A percentile compares a stretch with the other conserved stretches of the same genome.
Evolutionary conservation across 1,140 invertebrate species (phyloP).

Genomic region (Anoplophora glabripennis): DNA sequence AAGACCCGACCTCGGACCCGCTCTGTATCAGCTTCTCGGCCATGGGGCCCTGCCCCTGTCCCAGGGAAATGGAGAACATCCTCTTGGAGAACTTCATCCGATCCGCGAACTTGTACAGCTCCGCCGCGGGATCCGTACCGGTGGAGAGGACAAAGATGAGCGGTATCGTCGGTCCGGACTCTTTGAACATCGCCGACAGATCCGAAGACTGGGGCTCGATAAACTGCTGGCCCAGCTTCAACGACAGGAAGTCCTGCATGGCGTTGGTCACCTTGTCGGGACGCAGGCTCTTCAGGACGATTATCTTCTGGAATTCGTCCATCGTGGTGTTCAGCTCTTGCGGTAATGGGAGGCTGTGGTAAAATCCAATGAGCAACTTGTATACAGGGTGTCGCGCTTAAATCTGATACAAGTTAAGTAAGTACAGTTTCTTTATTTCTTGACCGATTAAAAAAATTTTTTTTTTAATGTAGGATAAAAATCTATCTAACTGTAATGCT

Average conservation of each 20-base stretch:
- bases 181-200: constrained; percentile 60
- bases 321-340: constrained; percentile 56
- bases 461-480: too few relatives aligned
- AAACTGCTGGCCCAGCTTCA: constrained; percentile 61
- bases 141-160: constrained; percentile 70
- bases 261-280: constrained; percentile 72
- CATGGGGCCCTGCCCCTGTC: constrained; percentile 67
- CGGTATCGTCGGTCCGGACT: constrained; percentile 61
- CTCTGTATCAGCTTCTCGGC: constrained; percentile 62
- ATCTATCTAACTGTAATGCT: too few relatives aligned
- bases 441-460: too few relatives aligned
- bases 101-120: constrained; percentile 63
- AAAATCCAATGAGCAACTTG: too few relatives aligned
- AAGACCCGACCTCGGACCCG: constrained; percentile 58
- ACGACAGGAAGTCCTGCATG: constrained; percentile 62
- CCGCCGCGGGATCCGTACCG: constrained; percentile 68
- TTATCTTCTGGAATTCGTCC: constrained; percentile 64
- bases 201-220: constrained; percentile 67
- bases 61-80: constrained; percentile 66
- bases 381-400: too few relatives aligned
- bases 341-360: constrained; percentile 55
- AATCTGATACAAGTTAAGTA: too few relatives aligned
- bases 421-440: too few relatives aligned
- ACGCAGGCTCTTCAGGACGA: constrained; percentile 69
- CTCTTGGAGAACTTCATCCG: constrained; percentile 57